Conservation (phyloP, 1,140 invertebrate species). For the Zophobas morio region DNA sequence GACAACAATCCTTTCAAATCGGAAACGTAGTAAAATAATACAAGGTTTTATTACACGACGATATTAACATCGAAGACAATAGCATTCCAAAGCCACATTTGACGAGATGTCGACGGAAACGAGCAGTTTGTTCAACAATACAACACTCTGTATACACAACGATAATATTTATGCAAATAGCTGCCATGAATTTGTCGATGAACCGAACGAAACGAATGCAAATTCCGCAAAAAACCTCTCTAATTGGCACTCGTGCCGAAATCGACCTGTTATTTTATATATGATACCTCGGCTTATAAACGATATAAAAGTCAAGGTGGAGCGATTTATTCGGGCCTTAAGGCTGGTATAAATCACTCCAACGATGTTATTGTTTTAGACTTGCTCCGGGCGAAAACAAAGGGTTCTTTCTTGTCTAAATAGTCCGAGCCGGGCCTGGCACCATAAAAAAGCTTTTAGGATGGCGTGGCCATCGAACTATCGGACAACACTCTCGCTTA, state of each 20-base stretch:
- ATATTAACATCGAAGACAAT: conserved; percentile 43
- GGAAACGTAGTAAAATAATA: conserved; percentile 31
- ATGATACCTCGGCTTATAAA: not conserved
- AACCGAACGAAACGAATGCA: not conserved
- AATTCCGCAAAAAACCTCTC: not conserved
- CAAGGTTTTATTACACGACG: conserved; percentile 26
- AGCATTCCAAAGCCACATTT: conserved; percentile 39
- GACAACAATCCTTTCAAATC: conserved; percentile 21
- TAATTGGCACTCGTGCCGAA: conserved; percentile 22
- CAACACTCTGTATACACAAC: conserved; percentile 44
- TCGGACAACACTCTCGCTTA: conserved; percentile 23
- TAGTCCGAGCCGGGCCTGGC: not conserved
- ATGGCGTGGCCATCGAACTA: conserved; percentile 8
- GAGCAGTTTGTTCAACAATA: conserved; percentile 47
- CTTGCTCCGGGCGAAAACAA: conserved; percentile 4
- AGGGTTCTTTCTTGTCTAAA: conserved; percentile 21
- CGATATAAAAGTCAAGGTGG: conserved; percentile 19
- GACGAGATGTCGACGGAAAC: conserved; percentile 47
- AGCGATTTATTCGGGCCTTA: conserved; percentile 7
- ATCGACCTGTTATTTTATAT: conserved; percentile 2
- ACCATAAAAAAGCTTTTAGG: conserved; percentile 37
- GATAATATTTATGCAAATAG: conserved; percentile 46
- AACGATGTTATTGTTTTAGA: conserved; percentile 4
- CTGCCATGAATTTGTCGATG: not conserved
- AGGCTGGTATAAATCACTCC: conserved; percentile 19